Evolutionary conservation across 2,888 invertebrate genomes (phyloP).

Genomic region (Heteromyza rotundicornis): DNA sequence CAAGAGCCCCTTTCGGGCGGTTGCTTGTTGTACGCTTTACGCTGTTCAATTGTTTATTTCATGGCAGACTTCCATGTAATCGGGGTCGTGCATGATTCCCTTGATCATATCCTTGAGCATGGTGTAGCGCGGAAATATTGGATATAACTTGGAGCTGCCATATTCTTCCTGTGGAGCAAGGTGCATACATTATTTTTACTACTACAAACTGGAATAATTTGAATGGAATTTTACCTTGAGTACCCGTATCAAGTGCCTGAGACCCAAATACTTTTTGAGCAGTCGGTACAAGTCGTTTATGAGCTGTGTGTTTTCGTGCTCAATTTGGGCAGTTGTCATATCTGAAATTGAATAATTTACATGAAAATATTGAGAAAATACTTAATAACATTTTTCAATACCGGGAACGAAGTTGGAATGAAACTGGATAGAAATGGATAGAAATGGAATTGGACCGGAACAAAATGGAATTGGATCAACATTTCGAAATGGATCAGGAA

Average conservation of each 20-base stretch:
- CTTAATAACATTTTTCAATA: neutral
- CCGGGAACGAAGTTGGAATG: too few relatives aligned
- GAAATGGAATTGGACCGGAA: too few relatives aligned
- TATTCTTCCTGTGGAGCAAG: slow-evolving; percentile 76
- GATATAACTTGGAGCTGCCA: slow-evolving; percentile 89
- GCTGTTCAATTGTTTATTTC: slow-evolving; percentile 72
- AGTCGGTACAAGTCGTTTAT: slow-evolving; percentile 91
- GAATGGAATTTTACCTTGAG: slow-evolving; percentile 79
- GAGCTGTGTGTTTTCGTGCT: slow-evolving; percentile 92
- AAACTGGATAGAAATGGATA: too few relatives aligned
- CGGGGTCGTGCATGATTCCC: slow-evolving; percentile 93
- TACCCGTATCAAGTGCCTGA: slow-evolving; percentile 85
- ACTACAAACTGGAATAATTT: too few relatives aligned
- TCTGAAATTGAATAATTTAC: slow-evolving; percentile 71
- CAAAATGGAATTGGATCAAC: too few relatives aligned
- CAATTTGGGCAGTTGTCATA: slow-evolving; percentile 91
- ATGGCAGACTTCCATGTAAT: slow-evolving; percentile 96
- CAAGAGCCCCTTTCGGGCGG: too few relatives aligned
- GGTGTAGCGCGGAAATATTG: slow-evolving; percentile 92
- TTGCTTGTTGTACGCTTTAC: slow-evolving; percentile 23
- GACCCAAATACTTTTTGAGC: slow-evolving; percentile 88
- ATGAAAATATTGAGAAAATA: neutral
- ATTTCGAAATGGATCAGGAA: too few relatives aligned
- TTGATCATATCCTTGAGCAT: slow-evolving; percentile 98
- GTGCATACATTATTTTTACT: too few relatives aligned